A percentile compares a stretch with the other conserved stretches of the same genome.
phyloP scores from a whole-genome alignment of 2,113 vertebrate species.

The Datnioides undecimradiatus region DNA sequence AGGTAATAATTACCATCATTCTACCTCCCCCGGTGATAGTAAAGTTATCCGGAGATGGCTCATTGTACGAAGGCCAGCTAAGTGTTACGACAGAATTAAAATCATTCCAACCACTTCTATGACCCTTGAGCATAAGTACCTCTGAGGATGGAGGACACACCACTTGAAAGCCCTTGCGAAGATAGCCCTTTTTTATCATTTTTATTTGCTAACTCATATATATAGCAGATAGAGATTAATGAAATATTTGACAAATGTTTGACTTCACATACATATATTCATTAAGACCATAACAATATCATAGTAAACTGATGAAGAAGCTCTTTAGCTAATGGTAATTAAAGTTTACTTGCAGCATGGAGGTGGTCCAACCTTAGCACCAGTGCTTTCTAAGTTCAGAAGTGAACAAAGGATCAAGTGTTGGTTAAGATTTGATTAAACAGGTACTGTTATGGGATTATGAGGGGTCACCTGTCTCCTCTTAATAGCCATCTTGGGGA shows the following conservation, averaged over 20 bases:
- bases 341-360: background rate
- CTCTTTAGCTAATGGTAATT: constrained; percentile 9
- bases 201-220: background rate
- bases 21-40: constrained; percentile 41
- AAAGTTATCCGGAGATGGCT: constrained; percentile 34
- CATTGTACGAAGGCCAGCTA: constrained; percentile 19
- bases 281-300: background rate
- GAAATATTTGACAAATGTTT: background rate
- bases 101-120: constrained; percentile 34
- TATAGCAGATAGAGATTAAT: background rate
- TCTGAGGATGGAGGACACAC: constrained; percentile 20
- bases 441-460: constrained; percentile 40
- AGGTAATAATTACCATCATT: constrained; percentile 65
- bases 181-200: constrained; percentile 2
- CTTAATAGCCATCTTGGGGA: constrained; percentile 42
- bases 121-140: constrained; percentile 46
- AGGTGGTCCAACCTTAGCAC: background rate
- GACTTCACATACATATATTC: background rate
- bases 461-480: constrained; percentile 39
- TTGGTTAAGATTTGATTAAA: constrained; percentile 56
- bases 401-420: constrained; percentile 35
- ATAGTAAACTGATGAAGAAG: background rate
- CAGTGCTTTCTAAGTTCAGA: constrained; percentile 12
- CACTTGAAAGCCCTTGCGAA: background rate
- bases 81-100: constrained; percentile 43